These are phyloP conservation scores for Macaca fascicularis DNA, from an alignment of 2,113 vertebrate species.

Conservation along the genomic window T2T-MFA8v1.1 NC_088386.1:18912001-18912500, in stretches of 20 bases:
- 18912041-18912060: constrained; percentile 17
- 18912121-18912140: not conserved
- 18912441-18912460: not conserved
- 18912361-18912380: not conserved
- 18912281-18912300: not conserved
- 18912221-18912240: not conserved
- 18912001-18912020: constrained; percentile 28
- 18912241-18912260: not conserved
- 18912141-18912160: not conserved
- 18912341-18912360: not conserved
- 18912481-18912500: not conserved
- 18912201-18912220: not conserved
- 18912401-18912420: not conserved
- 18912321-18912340: constrained; percentile 2
- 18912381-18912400: constrained; percentile 3
- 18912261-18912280: not conserved
- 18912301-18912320: not conserved
- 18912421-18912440: not conserved
- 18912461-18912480: constrained; percentile 8
- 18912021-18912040: constrained; percentile 40
- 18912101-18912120: not conserved
- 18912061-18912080: not conserved
- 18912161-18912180: not conserved
- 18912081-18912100: not conserved
- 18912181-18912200: not conserved